Evolutionary conservation across 2,888 invertebrate genomes (phyloP), one percentile per base, ranked within the genome.

Genomic region (Seira sanloemensis): DNA sequence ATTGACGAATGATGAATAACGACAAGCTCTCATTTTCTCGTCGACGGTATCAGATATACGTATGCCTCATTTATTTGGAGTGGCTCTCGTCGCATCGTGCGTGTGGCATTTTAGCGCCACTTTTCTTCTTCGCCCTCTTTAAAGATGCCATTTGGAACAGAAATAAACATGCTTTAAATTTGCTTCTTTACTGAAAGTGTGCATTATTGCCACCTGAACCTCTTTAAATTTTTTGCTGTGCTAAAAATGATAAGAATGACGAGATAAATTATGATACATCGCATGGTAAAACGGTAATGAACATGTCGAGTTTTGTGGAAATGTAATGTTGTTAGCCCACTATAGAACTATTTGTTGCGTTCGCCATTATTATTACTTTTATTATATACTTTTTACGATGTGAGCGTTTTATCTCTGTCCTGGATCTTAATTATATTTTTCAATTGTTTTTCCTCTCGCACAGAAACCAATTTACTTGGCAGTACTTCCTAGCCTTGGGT

Each of bases 371-470:
- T n/a, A n/a, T 12, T 37, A 37, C 37, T 37, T 72, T 78, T 78
- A 84, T 78, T 84, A 78, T 73, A 78, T 72, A 46, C 37, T 83
- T 73, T 77, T 46, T 18, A 67, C n/a, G 58, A 27, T 7, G 23
- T 1, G 25, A 66, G 67, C 24, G 4, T 37, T 66, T 21, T 78
- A 83, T 83, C 83, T 66, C 62, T 78, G 68, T 67, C 72, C 83
- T 74, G 78, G 68, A 84, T 84, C 84, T 84, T 84, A 84, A 84
- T 84, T 84, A 84, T 84, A 78, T 84, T 84, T 84, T 84, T 78
- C 84, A 84, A 84, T 84, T 84, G 84, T 84, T 84, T 80, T 77
- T 62, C 54, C 24, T 18, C 54, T 68, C 54, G 50, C 24, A 12
- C 1, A n/a, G 72, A 82, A 82, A 77, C 82, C 77, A 82, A 82